These are phyloP conservation scores for Diloba caeruleocephala DNA, from an alignment of 2,888 invertebrate genomes.

Conservation along the genomic window DNA sequence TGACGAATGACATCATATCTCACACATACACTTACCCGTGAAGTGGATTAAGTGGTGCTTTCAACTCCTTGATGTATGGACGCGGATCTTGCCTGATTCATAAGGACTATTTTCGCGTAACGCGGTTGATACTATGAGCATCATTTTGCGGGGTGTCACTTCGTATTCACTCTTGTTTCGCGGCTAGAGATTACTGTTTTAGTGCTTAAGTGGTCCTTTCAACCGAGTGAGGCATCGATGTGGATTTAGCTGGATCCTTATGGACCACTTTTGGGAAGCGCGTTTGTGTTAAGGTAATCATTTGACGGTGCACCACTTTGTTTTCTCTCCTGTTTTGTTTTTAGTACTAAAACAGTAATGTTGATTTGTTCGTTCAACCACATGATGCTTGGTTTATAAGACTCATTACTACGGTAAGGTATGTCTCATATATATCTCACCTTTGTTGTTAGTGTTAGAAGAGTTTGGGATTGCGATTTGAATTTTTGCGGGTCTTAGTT, in stretches of 20 bases:
- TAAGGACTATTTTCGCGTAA: slow-evolving; percentile 60
- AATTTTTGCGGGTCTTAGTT: too few species aligned
- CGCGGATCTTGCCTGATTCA: slow-evolving; percentile 72
- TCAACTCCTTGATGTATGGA: slow-evolving; percentile 74
- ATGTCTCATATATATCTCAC: too few species aligned
- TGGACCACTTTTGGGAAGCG: slow-evolving; percentile 4
- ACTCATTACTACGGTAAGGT: too few species aligned
- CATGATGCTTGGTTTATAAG: too few species aligned
- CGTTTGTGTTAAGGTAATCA: background rate
- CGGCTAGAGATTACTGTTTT: slow-evolving; percentile 26
- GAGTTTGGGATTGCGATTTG: too few species aligned
- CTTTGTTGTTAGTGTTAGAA: too few species aligned
- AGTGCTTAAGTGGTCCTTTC: slow-evolving; percentile 10
- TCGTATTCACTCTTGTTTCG: slow-evolving; percentile 26
- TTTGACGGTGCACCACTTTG: background rate
- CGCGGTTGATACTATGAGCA: slow-evolving; percentile 34
- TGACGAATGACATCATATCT: slow-evolving; percentile 82
- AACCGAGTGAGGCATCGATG: background rate
- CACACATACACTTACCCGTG: slow-evolving; percentile 72
- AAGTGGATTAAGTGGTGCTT: slow-evolving; percentile 78
- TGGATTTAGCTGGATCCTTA: slow-evolving; percentile 27
- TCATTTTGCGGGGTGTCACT: slow-evolving; percentile 20
- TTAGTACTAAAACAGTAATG: too few species aligned
- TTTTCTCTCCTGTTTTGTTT: too few species aligned
- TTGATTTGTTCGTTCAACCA: too few species aligned